Evolutionary conservation across 2,797 vertebrate species (phyloP).

Genomic region (Odontamblyopus lacepedii): DNA sequence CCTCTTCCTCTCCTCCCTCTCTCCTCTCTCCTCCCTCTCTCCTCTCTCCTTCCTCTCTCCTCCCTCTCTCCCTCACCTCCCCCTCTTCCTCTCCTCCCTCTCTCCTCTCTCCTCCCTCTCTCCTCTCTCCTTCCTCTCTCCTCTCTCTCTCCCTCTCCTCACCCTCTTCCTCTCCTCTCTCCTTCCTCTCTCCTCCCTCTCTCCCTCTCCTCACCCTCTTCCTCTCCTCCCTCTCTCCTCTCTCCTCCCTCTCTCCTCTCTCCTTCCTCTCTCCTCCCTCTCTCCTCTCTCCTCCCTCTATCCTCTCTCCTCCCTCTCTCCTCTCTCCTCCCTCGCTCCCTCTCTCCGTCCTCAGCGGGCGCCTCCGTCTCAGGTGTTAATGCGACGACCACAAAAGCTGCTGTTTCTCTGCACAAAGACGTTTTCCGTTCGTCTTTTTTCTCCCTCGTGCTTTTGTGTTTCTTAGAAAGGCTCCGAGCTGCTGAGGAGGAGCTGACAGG

Average conservation of each 20-base stretch:
- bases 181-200: too few relatives aligned
- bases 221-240: not conserved
- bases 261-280: too few relatives aligned
- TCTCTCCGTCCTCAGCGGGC: conserved; percentile 12
- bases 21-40: too few relatives aligned
- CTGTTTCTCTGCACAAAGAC: conserved; percentile 22
- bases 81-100: too few relatives aligned
- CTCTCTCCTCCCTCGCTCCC: conserved; percentile 2
- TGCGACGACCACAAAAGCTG: conserved; percentile 37
- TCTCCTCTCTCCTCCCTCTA: too few relatives aligned
- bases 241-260: not conserved
- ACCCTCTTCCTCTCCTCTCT: too few relatives aligned
- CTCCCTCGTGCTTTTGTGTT: conserved; percentile 26
- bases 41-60: too few relatives aligned
- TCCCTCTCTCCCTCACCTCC: too few relatives aligned
- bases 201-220: not conserved
- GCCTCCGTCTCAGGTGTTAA: conserved; percentile 37
- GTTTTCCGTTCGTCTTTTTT: conserved; percentile 14
- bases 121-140: too few relatives aligned
- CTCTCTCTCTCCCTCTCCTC: not conserved
- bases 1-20: too few relatives aligned
- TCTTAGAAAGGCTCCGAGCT: conserved; percentile 18
- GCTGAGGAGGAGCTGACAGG: conserved; percentile 12
- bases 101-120: too few relatives aligned
- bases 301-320: not conserved